Evolutionary conservation across 2,113 vertebrate species (phyloP).

Genomic region (Cebus imitator): DNA sequence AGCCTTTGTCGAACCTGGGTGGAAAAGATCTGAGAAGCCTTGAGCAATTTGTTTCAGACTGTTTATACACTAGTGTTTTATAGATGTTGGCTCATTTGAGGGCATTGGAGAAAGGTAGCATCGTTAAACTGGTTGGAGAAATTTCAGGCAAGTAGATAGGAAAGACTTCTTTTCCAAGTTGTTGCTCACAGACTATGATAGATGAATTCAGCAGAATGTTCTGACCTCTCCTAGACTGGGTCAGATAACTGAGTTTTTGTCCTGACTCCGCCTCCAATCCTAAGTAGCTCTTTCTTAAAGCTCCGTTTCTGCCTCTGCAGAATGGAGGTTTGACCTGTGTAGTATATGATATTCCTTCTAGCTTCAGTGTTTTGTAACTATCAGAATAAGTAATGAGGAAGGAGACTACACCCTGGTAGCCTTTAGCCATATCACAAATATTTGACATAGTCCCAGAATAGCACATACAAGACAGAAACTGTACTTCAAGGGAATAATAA

Average conservation of each 20-base stretch:
- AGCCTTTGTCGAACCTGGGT: not conserved
- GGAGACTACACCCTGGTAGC: too few species aligned
- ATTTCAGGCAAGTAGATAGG: not conserved
- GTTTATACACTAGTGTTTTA: not conserved
- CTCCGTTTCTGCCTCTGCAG: not conserved
- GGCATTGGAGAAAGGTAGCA: not conserved
- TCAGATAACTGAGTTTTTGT: not conserved
- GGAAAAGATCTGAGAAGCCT: not conserved
- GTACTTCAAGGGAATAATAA: not conserved
- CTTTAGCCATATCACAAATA: not conserved
- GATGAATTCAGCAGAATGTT: not conserved
- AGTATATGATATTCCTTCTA: not conserved
- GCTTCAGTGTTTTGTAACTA: not conserved
- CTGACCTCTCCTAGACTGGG: not conserved
- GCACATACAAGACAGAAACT: not conserved
- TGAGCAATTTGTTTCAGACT: not conserved
- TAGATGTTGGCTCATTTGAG: not conserved
- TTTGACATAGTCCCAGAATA: not conserved
- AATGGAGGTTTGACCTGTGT: not conserved
- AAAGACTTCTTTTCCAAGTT: not conserved
- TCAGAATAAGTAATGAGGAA: not conserved
- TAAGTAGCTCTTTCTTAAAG: not conserved
- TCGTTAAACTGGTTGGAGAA: not conserved
- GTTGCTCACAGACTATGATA: not conserved
- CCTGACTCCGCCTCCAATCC: not conserved